These are phyloP conservation scores for Drosophila vallismaia DNA, from an alignment of 2,888 invertebrate species.

Conservation along the genomic window DNA sequence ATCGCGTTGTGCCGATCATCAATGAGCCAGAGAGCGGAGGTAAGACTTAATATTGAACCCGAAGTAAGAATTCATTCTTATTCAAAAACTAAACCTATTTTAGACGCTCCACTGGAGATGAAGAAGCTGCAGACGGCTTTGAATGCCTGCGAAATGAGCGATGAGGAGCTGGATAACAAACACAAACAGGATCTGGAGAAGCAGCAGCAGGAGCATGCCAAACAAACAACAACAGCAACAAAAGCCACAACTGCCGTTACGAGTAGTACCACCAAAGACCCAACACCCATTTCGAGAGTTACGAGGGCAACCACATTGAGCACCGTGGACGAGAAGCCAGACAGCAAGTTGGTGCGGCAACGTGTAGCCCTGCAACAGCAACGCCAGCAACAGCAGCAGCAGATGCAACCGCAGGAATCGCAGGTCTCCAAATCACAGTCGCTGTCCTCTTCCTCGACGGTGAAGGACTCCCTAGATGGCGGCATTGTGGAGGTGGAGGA, in stretches of 20 bases:
- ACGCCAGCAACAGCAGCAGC: conserved; percentile 61
- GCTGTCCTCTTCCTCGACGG: conserved; percentile 71
- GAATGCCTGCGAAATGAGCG: conserved; percentile 81
- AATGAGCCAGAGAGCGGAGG: conserved; percentile 82
- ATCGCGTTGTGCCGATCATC: conserved; percentile 83
- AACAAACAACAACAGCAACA: conserved; percentile 44
- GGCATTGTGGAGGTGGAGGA: conserved; percentile 76
- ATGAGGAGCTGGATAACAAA: conserved; percentile 76
- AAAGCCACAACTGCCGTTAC: conserved; percentile 73
- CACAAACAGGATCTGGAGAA: conserved; percentile 9
- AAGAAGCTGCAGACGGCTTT: conserved; percentile 80
- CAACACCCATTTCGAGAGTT: conserved; percentile 47
- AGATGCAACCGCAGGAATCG: conserved; percentile 42
- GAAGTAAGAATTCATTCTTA: not conserved
- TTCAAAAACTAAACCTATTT: not conserved
- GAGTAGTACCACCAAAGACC: conserved; percentile 73
- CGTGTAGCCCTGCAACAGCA: conserved; percentile 81
- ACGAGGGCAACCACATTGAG: conserved; percentile 48
- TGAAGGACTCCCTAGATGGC: conserved; percentile 69
- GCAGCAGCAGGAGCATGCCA: conserved; percentile 50
- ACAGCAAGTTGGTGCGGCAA: conserved; percentile 81
- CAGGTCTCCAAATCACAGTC: conserved; percentile 64
- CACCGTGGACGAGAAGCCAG: conserved; percentile 68
- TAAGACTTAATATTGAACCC: conserved; percentile 3
- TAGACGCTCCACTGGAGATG: conserved; percentile 82